Evolutionary conservation across 1,140 invertebrate species (phyloP), one percentile per base, ranked within the genome.

Genomic region (Leptopilina boulardi): DNA sequence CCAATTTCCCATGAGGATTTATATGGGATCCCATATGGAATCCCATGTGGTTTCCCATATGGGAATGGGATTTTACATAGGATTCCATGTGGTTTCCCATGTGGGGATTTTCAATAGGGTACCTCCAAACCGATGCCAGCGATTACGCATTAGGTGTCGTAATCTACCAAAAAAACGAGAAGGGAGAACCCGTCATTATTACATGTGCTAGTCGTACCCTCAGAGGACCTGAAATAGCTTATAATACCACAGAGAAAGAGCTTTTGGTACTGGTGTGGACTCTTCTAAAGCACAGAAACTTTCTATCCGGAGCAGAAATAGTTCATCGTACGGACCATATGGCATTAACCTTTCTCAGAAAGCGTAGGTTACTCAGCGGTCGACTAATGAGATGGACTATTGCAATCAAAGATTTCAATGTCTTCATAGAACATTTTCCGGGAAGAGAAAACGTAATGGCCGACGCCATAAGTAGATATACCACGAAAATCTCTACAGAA

Each of bases 211-310:
- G 70, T 21, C 15, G 70, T 5, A 74, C 56, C 11, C 26, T 75
- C 2, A 66, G 23, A 75, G 74, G 74, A 9, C 56, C 56, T 4
- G 74, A 70, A 44, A 44, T 59, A 42, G 18, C 30, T 0, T 74
- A 74, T n/a, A 18, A 19, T 3, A 74, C 73, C 15, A 74, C 73
- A 0, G 74, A 75, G 41, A 75, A 75, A 4, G 74, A 75, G 15
- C 8, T 75, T 0, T 15, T 75, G n/a, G 34, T n/a, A 0, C 41
- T 75, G 1, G 74, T 75, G 0, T 75, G 74, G 74, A 15, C n/a
- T 0, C 21, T 79, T 18, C n/a, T 59, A 11, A 79, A 79, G 41
- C 74, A 71, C 30, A 3, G 34, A 9, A n/a, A 23, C 5, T 79
- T 56, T 41, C 1, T 76, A 2, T 13, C 73, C 0, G 59, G 47